Base-by-base conservation (phyloP, 2,797 vertebrate species). In the Triplophysa yarkandensis region DNA sequence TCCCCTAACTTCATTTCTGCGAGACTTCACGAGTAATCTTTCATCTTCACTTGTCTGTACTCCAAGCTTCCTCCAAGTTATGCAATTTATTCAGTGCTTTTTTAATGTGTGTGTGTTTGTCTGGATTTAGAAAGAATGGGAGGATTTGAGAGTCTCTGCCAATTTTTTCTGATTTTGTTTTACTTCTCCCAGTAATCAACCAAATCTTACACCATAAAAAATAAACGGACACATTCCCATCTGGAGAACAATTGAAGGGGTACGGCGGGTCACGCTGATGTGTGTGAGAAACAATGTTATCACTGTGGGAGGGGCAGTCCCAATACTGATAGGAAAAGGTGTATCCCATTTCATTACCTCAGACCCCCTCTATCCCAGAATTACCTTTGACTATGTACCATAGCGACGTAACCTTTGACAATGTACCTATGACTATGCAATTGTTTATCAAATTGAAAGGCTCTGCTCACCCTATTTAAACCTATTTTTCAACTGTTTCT, bases 281-380 rank as follows among this genome's bases (percentile, higher is more conserved):
- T 66, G 74, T 80, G 85, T 83, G 79, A 77, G 61, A 43, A 85
- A 87, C 84, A 88, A 86, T 85, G 83, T 84, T 83, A 80, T 87
- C 86, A 54, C 55, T 68, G 68, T 68, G 80, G 81, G 72, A 34
- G 58, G 68, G 68, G 52, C 77, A 73, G 81, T 80, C 71, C 80
- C 30, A 82, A 79, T 55, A 46, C 19, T 21, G 54, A 71, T 63
- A 73, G 80, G 60, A 75, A 82, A 80, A 77, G 82, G 77, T 25
- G 62, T 43, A 70, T 71, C 25, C 41, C 54, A 72, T 58, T 82
- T 83, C n/a, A 73, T 73, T 57, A 65, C 48, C 64, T 67, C 14
- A 46, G 21, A 27, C 16, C 75, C 70, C 14, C 30, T 72, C 28
- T 75, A n/a, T 71, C 63, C 76, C 54, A 63, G 73, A 63, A 62